Base-by-base conservation (phyloP, 2,113 vertebrate species). In the Atractosteus spatula region DNA sequence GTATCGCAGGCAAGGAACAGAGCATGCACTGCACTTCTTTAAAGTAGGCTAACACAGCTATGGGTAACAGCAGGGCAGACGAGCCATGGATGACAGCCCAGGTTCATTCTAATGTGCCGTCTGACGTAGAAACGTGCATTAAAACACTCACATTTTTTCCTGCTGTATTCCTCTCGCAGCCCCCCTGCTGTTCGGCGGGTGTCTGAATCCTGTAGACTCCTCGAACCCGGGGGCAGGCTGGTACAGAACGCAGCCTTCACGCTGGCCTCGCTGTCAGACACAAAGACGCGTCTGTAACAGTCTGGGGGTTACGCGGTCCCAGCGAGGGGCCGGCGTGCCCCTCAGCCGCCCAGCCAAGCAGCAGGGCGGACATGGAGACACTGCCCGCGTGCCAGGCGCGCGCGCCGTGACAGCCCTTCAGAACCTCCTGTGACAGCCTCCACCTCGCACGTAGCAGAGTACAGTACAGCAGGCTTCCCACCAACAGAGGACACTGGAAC, bases 211-310 rank as follows among this genome's bases (percentile, higher is more conserved):
- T 77, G 79, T 76, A 77, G 80, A 78, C 57, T 70, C 67, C 76
- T 62, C 62, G 64, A 76, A 69, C 74, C 71, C 17, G 61, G 76
- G 75, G 85, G 74, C 81, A 80, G 59, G 75, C 83, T 78, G 74
- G 78, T 74, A 79, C 83, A 7, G 78, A 75, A 77, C 59, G 79
- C 76, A 74, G 78, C 80, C 80, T 82, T 75, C 56, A 75, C 71
- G 84, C 86, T 88, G 88, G 85, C 88, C 84, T 82, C 73, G 80
- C 84, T 86, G 84, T 88, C 88, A 86, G 82, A 83, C 71, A 80
- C 80, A 81, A 76, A 85, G 73, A 86, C 82, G 74, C 74, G 82
- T 85, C 77, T 79, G 81, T 84, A 83, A 81, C 67, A 61, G 84
- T 85, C 82, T 78, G 13, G 71, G 74, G 77, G 66, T 59, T 67